These are phyloP conservation scores for Meloe dianella DNA, from an alignment of 2,888 invertebrate species.

Conservation along the genomic window DNA sequence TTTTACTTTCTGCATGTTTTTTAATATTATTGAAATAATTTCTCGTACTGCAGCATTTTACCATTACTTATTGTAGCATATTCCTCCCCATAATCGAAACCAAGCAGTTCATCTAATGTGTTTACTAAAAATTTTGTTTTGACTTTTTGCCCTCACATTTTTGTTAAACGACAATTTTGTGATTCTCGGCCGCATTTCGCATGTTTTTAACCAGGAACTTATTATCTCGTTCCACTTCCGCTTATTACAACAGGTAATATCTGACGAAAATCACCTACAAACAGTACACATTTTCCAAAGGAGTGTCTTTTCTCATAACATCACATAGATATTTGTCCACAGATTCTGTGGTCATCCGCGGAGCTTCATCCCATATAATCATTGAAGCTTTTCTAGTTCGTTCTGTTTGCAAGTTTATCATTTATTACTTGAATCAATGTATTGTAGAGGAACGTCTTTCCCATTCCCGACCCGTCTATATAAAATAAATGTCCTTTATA, in stretches of 20 bases:
- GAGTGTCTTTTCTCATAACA: conserved; percentile 9
- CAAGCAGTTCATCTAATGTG: too few species aligned
- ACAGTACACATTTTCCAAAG: conserved; percentile 29
- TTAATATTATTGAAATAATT: too few species aligned
- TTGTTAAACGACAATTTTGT: conserved; percentile 14
- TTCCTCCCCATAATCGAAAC: too few species aligned
- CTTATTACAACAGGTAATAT: conserved; percentile 5
- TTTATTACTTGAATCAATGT: conserved; percentile 34
- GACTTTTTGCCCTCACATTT: conserved; percentile 22
- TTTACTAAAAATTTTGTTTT: too few species aligned
- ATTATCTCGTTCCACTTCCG: neutral
- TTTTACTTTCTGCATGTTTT: too few species aligned
- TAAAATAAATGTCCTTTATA: conserved; percentile 24
- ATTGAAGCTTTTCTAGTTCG: conserved; percentile 10
- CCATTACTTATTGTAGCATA: too few species aligned
- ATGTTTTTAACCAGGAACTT: too few species aligned
- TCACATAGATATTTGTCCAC: conserved; percentile 28
- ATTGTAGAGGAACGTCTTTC: conserved; percentile 54
- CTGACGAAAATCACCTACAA: conserved; percentile 34
- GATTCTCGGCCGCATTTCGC: conserved; percentile 26
- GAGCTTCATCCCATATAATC: too few species aligned
- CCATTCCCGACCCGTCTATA: conserved; percentile 56
- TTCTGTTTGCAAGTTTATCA: neutral
- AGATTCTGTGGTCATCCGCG: conserved; percentile 21
- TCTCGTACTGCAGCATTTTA: too few species aligned